Conservation (phyloP, 2,888 invertebrate species). For the Caenorhabditis zanzibari region DNA sequence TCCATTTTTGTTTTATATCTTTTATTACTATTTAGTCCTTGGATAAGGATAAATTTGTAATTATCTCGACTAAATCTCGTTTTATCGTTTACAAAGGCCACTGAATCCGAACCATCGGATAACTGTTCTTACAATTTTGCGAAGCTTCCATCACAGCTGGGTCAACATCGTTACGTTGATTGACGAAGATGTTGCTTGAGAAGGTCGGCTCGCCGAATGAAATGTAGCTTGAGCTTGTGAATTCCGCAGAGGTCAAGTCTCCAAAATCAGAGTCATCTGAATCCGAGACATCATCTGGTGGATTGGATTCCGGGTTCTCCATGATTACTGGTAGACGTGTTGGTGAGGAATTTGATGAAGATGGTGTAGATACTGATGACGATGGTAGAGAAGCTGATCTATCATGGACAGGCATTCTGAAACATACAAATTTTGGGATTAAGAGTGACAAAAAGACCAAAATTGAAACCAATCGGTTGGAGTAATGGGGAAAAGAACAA, state of each 20-base stretch:
- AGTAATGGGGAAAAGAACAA: neutral
- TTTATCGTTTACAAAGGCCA: too few relatives aligned
- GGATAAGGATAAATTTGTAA: too few relatives aligned
- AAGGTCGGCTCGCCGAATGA: constrained; percentile 47
- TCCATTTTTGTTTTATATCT: too few relatives aligned
- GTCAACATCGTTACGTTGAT: constrained; percentile 25
- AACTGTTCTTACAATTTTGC: constrained; percentile 50
- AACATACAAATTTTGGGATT: neutral
- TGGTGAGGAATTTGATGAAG: constrained; percentile 5
- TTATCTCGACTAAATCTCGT: too few relatives aligned
- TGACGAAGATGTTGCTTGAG: constrained; percentile 30
- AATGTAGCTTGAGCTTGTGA: constrained; percentile 31
- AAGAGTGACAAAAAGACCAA: neutral
- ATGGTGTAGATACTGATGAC: neutral
- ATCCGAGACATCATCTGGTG: constrained; percentile 5
- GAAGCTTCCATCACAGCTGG: constrained; percentile 33
- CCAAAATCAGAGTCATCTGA: constrained; percentile 28
- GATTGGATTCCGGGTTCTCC: neutral
- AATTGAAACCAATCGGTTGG: neutral
- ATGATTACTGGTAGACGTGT: constrained; percentile 10
- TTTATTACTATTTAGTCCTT: too few relatives aligned
- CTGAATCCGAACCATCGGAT: too few relatives aligned
- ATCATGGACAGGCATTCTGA: constrained; percentile 12
- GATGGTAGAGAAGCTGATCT: neutral
- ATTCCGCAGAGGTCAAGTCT: constrained; percentile 27